Base-by-base conservation (phyloP, 2,113 vertebrate species). In the Triplophysa tibetana region DNA sequence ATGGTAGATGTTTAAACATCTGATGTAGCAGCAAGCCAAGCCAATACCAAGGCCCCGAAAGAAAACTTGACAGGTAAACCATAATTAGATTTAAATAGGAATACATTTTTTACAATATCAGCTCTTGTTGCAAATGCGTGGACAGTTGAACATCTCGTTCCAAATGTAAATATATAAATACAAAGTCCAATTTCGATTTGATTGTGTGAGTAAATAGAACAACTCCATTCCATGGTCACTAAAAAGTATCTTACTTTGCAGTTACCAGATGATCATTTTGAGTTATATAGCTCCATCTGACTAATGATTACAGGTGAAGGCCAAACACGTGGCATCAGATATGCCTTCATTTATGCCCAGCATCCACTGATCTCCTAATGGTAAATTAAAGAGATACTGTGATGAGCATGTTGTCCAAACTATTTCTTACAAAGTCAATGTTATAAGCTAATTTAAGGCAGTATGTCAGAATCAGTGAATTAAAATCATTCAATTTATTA, bases 251-350 rank as follows among this genome's bases (percentile, higher is more conserved):
- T 69, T 10, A 23, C 45, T 52, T 70, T 1, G 12, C 41, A 68
- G 24, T 21, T 41, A 70, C 17, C 54, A 54, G 68, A 1, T 48
- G 24, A 52, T 58, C n/a, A 38, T 41, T 26, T 56, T 38, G 45
- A 33, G 66, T 61, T 63, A 16, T 70, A 70, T 70, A 60, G 45
- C 54, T 62, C 13, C 12, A 38, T 56, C 48, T 70, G 56, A 70
- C 65, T 61, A 21, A 61, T 41, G 66, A 52, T 61, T 70, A 67
- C 77, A 70, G 77, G 67, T 70, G 77, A 62, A 62, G 56, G 54
- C 70, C 33, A 70, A 58, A 60, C 24, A 7, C 38, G 60, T 73
- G 33, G 70, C 70, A 43, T 29, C 41, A 23, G 70, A 60, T 10
- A n/a, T 73, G 54, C 70, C 54, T 54, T 73, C 43, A 43, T n/a